These are phyloP conservation scores for Sialia sialis DNA, from an alignment of 2,113 vertebrate genomes.

Conservation along the genomic window DNA sequence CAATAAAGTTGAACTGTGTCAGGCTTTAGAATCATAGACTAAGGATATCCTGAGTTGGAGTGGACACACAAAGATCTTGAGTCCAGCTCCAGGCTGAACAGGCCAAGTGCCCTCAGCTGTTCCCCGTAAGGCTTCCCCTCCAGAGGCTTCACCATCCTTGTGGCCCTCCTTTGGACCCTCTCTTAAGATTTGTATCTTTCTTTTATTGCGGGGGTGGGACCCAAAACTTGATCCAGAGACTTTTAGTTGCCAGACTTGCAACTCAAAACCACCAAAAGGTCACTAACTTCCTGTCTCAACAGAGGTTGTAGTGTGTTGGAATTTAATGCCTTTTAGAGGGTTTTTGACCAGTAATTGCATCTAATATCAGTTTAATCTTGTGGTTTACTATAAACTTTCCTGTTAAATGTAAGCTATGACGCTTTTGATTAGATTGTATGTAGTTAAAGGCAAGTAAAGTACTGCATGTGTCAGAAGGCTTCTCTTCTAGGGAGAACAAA, in stretches of 20 bases:
- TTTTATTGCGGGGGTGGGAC: neutral
- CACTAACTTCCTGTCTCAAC: neutral
- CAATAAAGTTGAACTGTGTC: neutral
- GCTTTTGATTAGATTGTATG: neutral
- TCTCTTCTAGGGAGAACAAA: neutral
- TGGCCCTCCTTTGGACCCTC: neutral
- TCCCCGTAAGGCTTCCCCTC: neutral
- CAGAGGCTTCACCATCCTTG: neutral
- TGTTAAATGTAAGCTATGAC: neutral
- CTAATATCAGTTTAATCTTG: neutral
- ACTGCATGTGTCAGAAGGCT: neutral
- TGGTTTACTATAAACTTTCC: neutral
- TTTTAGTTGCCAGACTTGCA: neutral
- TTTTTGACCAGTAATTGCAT: neutral
- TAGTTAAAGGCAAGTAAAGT: neutral
- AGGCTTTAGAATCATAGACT: neutral
- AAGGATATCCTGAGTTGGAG: neutral
- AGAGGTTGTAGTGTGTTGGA: neutral
- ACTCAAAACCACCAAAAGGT: neutral
- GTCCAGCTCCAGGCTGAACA: neutral
- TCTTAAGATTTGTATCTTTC: neutral
- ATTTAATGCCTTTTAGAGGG: neutral
- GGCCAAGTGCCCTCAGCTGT: neutral
- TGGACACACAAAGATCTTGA: accelerated
- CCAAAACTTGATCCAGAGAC: neutral